Evolutionary conservation across 2,113 vertebrate genomes (phyloP).

Genomic region (Archilochus colubris): DNA sequence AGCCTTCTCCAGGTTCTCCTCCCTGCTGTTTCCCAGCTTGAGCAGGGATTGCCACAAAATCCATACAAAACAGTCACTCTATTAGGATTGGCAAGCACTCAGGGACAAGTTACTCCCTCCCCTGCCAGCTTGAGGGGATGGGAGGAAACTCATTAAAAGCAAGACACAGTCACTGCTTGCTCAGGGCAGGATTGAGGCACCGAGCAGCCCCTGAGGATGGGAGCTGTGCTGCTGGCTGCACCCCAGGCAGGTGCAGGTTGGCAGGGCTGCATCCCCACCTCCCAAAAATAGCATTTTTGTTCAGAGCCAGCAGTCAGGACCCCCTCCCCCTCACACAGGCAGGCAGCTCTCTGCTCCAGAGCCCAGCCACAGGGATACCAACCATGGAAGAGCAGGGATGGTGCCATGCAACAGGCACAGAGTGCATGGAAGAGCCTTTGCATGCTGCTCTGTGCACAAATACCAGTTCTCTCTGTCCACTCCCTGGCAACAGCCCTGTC

Average conservation of each 20-base stretch:
- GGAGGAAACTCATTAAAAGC: not conserved
- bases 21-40: not conserved
- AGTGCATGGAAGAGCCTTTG: not conserved
- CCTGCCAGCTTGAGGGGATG: not conserved
- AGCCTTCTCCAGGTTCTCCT: not conserved
- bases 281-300: not conserved
- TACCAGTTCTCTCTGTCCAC: fast-evolving
- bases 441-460: not conserved
- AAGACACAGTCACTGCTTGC: not conserved
- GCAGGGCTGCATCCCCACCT: not conserved
- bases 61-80: not conserved
- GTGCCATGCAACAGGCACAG: not conserved
- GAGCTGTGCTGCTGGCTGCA: not conserved
- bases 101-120: not conserved
- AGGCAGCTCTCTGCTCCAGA: not conserved
- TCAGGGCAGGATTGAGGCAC: fast-evolving
- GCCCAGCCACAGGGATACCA: too few species aligned
- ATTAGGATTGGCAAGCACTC: not conserved
- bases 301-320: not conserved
- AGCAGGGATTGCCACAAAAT: fast-evolving
- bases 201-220: not conserved
- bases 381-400: fast-evolving
- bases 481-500: not conserved
- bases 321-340: not conserved
- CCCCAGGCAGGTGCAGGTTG: too few species aligned